phyloP scores from a whole-genome alignment of 1,140 invertebrate genomes.

The Mycetomoellerius zeteki region DNA sequence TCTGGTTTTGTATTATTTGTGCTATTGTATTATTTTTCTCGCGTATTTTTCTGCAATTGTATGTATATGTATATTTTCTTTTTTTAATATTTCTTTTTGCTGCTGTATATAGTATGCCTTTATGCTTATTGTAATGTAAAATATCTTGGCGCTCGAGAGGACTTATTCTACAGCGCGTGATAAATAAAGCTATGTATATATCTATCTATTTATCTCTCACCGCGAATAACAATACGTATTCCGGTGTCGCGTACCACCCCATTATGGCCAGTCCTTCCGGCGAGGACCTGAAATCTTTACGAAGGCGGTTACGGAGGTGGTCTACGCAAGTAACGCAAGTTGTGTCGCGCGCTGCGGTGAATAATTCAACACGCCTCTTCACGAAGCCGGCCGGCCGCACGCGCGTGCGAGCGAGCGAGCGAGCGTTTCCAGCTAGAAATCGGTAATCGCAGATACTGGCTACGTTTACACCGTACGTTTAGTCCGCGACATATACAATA shows the following conservation, averaged over 20 bases:
- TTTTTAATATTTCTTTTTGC: too few relatives aligned
- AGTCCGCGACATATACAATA: too few relatives aligned
- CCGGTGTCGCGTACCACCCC: neutral
- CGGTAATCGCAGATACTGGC: neutral
- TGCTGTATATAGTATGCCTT: too few relatives aligned
- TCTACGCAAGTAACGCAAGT: slow-evolving; percentile 29
- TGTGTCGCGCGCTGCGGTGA: neutral
- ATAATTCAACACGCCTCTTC: slow-evolving; percentile 24
- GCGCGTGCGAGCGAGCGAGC: neutral
- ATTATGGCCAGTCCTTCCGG: neutral
- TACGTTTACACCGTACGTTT: too few relatives aligned
- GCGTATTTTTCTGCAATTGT: too few relatives aligned
- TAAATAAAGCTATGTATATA: too few relatives aligned
- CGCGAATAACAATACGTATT: slow-evolving; percentile 10
- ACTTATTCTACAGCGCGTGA: too few relatives aligned
- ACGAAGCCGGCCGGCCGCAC: neutral
- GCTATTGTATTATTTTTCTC: too few relatives aligned
- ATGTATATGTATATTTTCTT: too few relatives aligned
- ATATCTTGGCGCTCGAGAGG: too few relatives aligned
- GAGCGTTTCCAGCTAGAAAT: neutral
- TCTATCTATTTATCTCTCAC: neutral
- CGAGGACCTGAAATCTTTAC: slow-evolving; percentile 39
- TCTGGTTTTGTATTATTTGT: too few relatives aligned
- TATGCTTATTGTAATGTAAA: too few relatives aligned
- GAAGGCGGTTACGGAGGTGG: slow-evolving; percentile 12